Base-by-base conservation (phyloP, 2,888 invertebrate species). In the Nomada goodeniana region DNA sequence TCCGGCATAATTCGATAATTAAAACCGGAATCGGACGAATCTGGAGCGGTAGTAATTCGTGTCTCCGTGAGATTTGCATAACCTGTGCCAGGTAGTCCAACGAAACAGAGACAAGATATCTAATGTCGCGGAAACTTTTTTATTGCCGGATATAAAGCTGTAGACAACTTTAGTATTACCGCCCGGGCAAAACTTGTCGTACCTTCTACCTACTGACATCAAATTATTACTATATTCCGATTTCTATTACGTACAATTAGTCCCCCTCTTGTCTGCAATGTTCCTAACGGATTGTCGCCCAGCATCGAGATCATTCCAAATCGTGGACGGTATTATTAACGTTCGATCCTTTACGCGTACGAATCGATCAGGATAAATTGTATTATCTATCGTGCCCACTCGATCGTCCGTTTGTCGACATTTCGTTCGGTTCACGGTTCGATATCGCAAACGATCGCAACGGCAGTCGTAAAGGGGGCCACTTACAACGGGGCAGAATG, bases 41-140 rank as follows among this genome's bases (percentile, higher is more conserved):
- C 57, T 52, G 47, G 68, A 71, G 61, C 76, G 65, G 53, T 50
- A 57, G 72, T 70, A 67, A 70, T 53, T 73, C 75, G 42, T 71
- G 50, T 29, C 76, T 68, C 53, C 36, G 20, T 72, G 60, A 69
- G 50, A 92, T 92, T 92, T 90, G 88, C 92, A 92, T 92, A 92
- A 92, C 91, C 88, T 87, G 90, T 83, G 71, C 85, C 89, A 90
- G 90, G 90, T 91, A 69, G 72, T 36, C 57, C 50, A 13, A 64
- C 60, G 73, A 82, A 82, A 87, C 55, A 90, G 88, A 90, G 89
- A 89, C 90, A 89, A 90, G 87, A 88, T 89, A 87, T 72, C 90
- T 92, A 92, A 92, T 92, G 92, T 90, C 64, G 88, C 87, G 89
- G 91, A 90, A 92, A 91, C 86, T 90, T 89, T 36, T 91, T 91